Evolutionary conservation across 2,888 invertebrate species (phyloP), one percentile per base, ranked within the genome.

Genomic region (Lepidochrysops patricia): DNA sequence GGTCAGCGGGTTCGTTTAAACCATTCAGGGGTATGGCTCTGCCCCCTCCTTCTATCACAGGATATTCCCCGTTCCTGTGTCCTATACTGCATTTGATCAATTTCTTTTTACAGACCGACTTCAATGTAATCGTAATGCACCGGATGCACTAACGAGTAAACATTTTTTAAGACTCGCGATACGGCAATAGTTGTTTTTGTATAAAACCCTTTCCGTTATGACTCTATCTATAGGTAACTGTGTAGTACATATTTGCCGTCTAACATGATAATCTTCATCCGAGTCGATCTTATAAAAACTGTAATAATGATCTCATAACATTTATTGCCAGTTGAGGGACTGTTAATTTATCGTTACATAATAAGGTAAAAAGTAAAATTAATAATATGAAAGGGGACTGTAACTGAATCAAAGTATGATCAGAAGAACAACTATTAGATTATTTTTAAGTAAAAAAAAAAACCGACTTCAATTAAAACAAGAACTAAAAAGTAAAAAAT

Each of bases 131-230:
- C 79, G 84, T 82, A 86, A 82, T 83, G 82, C 82, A 79, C 84
- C 87, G 88, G 87, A 89, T 85, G 87, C 83, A 77, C 87, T 88
- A 88, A 88, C 84, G 88, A 89, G 84, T 85, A 78, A 79, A 80
- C 73, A 65, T 73, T 83, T 84, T 86, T 86, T 81, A 76, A 80
- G 74, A 70, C 74, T 73, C 70, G 70, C 74, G 69, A 67, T 73
- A 77, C 75, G 71, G 74, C 75, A 74, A 77, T 77, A 71, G 75
- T 79, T 75, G 79, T 84, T 86, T 84, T 86, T 85, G 75, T 80
- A 76, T 70, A 66, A 70, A 61, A 67, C 68, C 70, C 71, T 79
- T 84, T 84, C 82, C 82, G 80, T 76, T 76, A 77, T 75, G 73
- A 35, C 56, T 62, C 54, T 57, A 49, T 57, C 50, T 50, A 26